Conservation (phyloP, 2,797 vertebrate genomes). For the Zalophus californianus region DNA sequence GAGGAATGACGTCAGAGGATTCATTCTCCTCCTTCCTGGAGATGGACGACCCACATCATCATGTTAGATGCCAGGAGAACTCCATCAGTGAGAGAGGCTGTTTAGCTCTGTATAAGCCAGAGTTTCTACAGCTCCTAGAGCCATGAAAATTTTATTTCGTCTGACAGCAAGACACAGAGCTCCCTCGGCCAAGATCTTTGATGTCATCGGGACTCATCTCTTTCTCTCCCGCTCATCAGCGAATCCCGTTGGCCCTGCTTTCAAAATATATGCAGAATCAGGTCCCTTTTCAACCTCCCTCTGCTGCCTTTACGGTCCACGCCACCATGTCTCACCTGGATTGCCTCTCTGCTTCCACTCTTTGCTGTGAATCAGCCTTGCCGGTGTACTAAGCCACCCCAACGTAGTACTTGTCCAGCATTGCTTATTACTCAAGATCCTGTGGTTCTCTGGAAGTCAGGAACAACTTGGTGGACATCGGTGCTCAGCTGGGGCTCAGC, state of each 20-base stretch:
- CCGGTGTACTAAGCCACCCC: neutral
- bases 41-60: neutral
- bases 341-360: neutral
- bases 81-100: neutral
- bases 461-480: neutral
- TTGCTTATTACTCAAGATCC: neutral
- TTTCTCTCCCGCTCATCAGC: neutral
- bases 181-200: neutral
- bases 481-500: neutral
- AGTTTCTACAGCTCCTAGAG: neutral
- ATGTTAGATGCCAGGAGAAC: neutral
- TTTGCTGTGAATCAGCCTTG: neutral
- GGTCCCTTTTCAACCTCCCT: neutral
- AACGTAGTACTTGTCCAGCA: neutral
- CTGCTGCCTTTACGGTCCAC: neutral
- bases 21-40: neutral
- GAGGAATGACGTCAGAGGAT: accelerated
- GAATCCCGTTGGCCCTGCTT: neutral
- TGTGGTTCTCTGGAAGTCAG: neutral
- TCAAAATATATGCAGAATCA: neutral
- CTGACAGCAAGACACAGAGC: neutral
- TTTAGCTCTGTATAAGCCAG: neutral
- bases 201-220: neutral
- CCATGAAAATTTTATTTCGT: neutral
- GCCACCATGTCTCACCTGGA: neutral